Base-by-base conservation (phyloP, 2,888 invertebrate species). In the Punctoribates punctum region DNA sequence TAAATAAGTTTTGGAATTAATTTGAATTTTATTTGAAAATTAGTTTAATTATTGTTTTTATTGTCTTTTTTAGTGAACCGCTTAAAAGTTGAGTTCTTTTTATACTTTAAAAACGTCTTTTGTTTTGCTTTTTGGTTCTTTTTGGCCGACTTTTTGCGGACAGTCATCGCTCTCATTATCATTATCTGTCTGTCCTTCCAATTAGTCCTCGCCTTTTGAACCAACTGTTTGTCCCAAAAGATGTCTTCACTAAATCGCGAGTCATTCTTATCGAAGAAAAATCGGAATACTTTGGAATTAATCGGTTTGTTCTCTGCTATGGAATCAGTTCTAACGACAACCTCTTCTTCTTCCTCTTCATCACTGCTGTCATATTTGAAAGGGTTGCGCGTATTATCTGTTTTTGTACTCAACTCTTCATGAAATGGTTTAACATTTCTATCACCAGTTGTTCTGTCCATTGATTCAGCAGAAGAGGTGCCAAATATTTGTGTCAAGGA, bases 191-290 rank as follows among this genome's bases (percentile, higher is more conserved):
- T 73, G 2, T 60, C 62, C 46, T 62, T 74, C 57, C 60, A 60
- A 48, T 13, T 74, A 42, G 62, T 46, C 9, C 62, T 60, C 20
- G 46, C 48, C 20, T 60, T 60, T 48, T 74, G 38, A 1, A 74
- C 20, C 23, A 65, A 23, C 11, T 74, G 65, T 29, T 46, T 38
- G 57, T 34, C n/a, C 15, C 34, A 74, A 48, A 74, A 74, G 11
- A 29, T 3, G 20, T 62, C 65, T 62, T 74, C 74, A 38, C n/a
- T 27, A 42, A 74, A 62, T 23, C 74, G 62, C 8, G 46, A 20
- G 25, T 74, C 74, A 23, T 74, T 38, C 15, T 57, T 48, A 60
- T 13, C 60, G 62, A 74, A 74, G 20, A 74, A 74, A 62, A 74
- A 74, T 48, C 20, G 29, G 8, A 65, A 65, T 34, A 17, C 34